Conservation (phyloP, 1,140 invertebrate species). For the Harpegnathos saltator region DNA sequence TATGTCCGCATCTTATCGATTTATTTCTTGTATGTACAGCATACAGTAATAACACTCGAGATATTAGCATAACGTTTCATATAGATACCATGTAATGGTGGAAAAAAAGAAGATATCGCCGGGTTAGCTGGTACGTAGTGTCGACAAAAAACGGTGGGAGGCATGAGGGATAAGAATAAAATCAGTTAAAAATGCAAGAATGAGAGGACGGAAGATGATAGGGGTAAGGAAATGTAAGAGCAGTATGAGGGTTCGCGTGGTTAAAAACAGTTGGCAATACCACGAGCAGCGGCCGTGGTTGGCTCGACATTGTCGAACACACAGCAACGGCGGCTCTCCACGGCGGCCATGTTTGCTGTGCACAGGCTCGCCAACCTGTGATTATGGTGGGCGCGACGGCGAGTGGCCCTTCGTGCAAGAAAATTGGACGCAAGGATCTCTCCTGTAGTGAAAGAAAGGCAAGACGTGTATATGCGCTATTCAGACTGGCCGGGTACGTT, state of each 20-base stretch:
- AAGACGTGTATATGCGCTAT: constrained; percentile 51
- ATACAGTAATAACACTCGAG: constrained; percentile 41
- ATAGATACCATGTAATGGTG: constrained; percentile 34
- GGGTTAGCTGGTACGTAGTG: constrained; percentile 38
- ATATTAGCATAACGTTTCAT: constrained; percentile 70
- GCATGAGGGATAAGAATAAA: constrained; percentile 19
- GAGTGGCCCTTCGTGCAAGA: constrained; percentile 77
- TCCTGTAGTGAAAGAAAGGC: constrained; percentile 66
- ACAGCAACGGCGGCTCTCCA: constrained; percentile 56
- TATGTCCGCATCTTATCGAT: constrained; percentile 15
- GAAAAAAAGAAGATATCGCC: constrained; percentile 44
- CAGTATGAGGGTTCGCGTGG: constrained; percentile 32
- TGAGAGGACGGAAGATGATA: constrained; percentile 39
- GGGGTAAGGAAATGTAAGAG: constrained; percentile 68
- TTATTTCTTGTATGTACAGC: constrained; percentile 33
- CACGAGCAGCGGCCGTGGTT: constrained; percentile 27
- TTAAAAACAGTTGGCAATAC: constrained; percentile 59
- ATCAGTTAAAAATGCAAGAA: constrained; percentile 52
- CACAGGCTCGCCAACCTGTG: constrained; percentile 79
- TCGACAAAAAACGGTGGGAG: not conserved
- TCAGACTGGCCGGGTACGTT: constrained; percentile 63
- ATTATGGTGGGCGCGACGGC: constrained; percentile 81
- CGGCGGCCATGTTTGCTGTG: constrained; percentile 81
- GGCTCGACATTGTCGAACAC: constrained; percentile 31
- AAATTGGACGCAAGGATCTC: constrained; percentile 81